These are phyloP conservation scores for Amyelois transitella DNA, from an alignment of 1,140 invertebrate species.

Conservation along the genomic window DNA sequence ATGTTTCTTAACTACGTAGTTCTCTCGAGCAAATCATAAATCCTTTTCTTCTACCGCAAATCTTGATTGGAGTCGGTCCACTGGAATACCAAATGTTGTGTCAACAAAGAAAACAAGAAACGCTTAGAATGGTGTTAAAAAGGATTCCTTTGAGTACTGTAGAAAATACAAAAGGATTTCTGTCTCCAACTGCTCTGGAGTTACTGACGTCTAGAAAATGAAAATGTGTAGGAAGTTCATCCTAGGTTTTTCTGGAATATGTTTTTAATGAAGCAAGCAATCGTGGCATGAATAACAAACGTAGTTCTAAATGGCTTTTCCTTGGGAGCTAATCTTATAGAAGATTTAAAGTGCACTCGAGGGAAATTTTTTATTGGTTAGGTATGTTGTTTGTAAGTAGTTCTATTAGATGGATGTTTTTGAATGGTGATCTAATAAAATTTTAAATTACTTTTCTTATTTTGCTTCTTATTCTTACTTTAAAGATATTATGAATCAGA, in stretches of 20 bases:
- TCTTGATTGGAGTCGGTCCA: not conserved
- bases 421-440: too few relatives aligned
- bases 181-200: not conserved
- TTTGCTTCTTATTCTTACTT: too few relatives aligned
- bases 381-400: too few relatives aligned
- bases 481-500: too few relatives aligned
- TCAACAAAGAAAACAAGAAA: not conserved
- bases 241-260: not conserved
- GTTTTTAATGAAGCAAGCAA: not conserved
- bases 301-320: not conserved
- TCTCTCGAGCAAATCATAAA: not conserved
- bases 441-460: too few relatives aligned
- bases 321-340: too few relatives aligned
- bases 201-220: not conserved
- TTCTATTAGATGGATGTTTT: too few relatives aligned
- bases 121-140: not conserved
- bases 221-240: not conserved
- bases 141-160: not conserved
- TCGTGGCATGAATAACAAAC: not conserved
- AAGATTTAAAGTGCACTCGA: too few relatives aligned
- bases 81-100: not conserved
- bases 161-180: not conserved
- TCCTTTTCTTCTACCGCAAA: not conserved
- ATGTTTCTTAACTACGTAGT: not conserved
- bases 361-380: too few relatives aligned